phyloP scores from a whole-genome alignment of 1,140 invertebrate genomes.

The Sinonovacula constricta region DNA sequence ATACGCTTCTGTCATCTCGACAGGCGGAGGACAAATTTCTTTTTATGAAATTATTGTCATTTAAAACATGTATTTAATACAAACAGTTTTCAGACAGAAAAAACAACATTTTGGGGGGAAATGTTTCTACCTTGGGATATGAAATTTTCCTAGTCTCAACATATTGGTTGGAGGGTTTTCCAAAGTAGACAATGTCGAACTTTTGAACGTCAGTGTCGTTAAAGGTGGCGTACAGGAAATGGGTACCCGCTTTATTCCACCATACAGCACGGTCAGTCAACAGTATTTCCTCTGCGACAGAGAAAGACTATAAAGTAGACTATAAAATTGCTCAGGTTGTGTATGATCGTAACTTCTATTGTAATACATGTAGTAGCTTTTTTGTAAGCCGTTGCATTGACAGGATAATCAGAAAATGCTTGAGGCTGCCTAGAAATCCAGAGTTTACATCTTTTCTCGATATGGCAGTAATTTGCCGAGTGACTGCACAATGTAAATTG shows the following conservation, averaged over 20 bases:
- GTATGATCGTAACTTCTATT: no score
- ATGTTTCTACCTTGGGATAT: slow-evolving; percentile 96
- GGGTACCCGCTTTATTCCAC: slow-evolving; percentile 91
- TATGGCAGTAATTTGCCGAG: not conserved
- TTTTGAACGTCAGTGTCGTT: slow-evolving; percentile 92
- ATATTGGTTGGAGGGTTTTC: slow-evolving; percentile 76
- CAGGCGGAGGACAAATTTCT: no score
- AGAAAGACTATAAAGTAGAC: slow-evolving; percentile 2
- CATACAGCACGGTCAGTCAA: slow-evolving; percentile 89
- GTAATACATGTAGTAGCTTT: no score
- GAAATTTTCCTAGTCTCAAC: slow-evolving; percentile 87
- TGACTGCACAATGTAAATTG: no score
- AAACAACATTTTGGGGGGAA: no score
- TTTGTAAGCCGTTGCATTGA: no score
- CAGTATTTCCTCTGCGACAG: slow-evolving; percentile 90
- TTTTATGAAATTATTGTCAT: no score
- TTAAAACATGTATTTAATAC: no score
- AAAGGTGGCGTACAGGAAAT: slow-evolving; percentile 92
- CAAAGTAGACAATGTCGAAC: slow-evolving; percentile 86
- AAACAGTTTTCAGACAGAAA: no score
- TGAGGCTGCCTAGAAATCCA: not conserved
- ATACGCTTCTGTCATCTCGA: no score
- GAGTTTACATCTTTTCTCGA: not conserved
- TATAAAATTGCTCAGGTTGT: no score
- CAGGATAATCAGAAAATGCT: no score